Base-by-base conservation (phyloP, 2,113 vertebrate species). In the Tupaia chinensis region DNA sequence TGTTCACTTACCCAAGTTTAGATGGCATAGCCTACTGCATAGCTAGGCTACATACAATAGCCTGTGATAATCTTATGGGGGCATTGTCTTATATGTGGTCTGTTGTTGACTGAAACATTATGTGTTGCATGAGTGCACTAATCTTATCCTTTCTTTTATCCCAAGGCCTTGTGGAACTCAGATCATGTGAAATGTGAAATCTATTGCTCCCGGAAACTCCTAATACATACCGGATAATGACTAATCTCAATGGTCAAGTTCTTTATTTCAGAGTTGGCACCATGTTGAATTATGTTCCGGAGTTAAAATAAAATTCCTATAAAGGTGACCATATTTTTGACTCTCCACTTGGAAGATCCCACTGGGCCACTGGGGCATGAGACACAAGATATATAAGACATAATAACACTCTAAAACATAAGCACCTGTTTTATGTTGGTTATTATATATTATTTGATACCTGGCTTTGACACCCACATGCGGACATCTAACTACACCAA, bases 401-500 rank as follows among this genome's bases (percentile, higher is more conserved):
- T 53, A 44, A 89, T 14, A 61, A 8, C 7, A 25, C 10, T 87
- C 78, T 77, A 89, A 87, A 91, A 78, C 61, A 32, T 79, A 80
- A 53, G 12, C 1, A 81, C 69, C 9, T 29, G 56, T 4, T 73
- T 95, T 83, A 29, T 91, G 61, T 20, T 20, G 27, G 25, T 66
- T 91, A 56, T 60, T 88, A 58, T 54, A 61, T 81, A 19, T 54
- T 77, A 73, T 89, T 96, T 91, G 93, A 61, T 92, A 89, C n/a
- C 29, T 56, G 20, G 66, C 20, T 93, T 85, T 91, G 25, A 90
- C 27, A 74, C 17, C 9, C 60, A 54, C 27, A 85, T 25, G 69
- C 68, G 93, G 86, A 89, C 74, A 84, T 85, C 22, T 70, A 87
- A 74, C 61, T 89, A 91, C 58, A 73, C 16, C 81, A 34, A 2